These are phyloP conservation scores for Tiaroga cobitis DNA, from an alignment of 2,797 vertebrate species.

Conservation along the genomic window DNA sequence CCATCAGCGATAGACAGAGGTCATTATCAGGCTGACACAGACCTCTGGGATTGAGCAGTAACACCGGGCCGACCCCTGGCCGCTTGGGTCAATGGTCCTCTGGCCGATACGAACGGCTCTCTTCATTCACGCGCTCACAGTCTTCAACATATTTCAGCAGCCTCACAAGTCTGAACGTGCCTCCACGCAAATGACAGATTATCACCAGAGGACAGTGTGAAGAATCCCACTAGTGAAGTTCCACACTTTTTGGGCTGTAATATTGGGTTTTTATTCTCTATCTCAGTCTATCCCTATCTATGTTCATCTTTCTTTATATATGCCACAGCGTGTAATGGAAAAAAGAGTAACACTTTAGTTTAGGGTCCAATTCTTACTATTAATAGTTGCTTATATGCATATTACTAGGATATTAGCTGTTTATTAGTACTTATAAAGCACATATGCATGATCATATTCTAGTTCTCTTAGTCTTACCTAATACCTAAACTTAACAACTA, in stretches of 20 bases:
- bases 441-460: no score
- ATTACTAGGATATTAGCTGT: no score
- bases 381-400: no score
- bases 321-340: neutral
- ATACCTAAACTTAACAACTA: no score
- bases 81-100: slow-evolving; percentile 69
- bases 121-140: slow-evolving; percentile 20
- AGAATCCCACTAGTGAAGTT: slow-evolving; percentile 24
- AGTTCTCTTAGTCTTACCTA: no score
- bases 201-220: slow-evolving; percentile 33
- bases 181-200: slow-evolving; percentile 20
- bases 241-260: slow-evolving; percentile 13
- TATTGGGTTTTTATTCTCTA: neutral
- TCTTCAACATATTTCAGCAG: slow-evolving; percentile 17
- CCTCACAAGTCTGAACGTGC: slow-evolving; percentile 37
- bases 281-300: neutral
- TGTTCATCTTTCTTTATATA: neutral
- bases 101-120: slow-evolving; percentile 30
- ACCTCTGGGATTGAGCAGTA: slow-evolving; percentile 71
- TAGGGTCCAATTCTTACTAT: no score
- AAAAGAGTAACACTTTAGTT: neutral
- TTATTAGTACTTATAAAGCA: no score
- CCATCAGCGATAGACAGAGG: slow-evolving; percentile 72
- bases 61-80: slow-evolving; percentile 65
- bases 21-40: slow-evolving; percentile 74